Base-by-base conservation (phyloP, 1,140 invertebrate genomes). In the Amyelois transitella region DNA sequence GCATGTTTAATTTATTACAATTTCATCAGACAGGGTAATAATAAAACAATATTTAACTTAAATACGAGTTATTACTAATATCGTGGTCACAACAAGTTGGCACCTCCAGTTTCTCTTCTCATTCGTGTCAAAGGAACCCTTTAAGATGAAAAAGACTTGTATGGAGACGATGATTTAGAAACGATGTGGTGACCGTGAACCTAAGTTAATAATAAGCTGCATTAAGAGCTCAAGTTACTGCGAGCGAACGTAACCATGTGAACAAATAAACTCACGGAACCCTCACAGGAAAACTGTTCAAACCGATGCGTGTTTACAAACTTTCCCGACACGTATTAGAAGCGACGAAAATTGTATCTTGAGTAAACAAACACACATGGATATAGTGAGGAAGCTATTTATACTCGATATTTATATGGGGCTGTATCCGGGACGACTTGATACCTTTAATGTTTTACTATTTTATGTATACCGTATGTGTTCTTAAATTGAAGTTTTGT, bases 261-360 rank as follows among this genome's bases (percentile, higher is more conserved):
- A 63, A 57, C 58, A 62, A 62, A 59, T 51, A 64, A 14, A 58
- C 43, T 51, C 51, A 47, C 25, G 5, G 18, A 28, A 52, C 63
- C 51, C 43, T 55, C 53, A 32, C 22, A 44, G 38, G 44, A 22
- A 44, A 58, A 61, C 55, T 24, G 52, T 32, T 53, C 45, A 50
- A 24, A 43, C 51, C 51, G 50, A 52, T 32, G 43, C 50, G 24
- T 66, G 60, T 66, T 62, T 62, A 66, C 57, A 52, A 62, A 66
- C 64, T 62, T 53, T 47, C 24, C 54, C 53, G 49, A 49, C 32
- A 53, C 54, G 43, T 52, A 55, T 49, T 51, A 19, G 17, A 25
- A 19, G 25, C 53, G 22, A 44, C 18, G 52, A 54, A 54, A 59
- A 50, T 60, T 55, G 43, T 48, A 32, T 43, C 51, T 53, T 22